Evolutionary conservation across 2,113 vertebrate species (phyloP), one percentile per base, ranked within the genome.

Genomic region (Ceyx cyanopectus): DNA sequence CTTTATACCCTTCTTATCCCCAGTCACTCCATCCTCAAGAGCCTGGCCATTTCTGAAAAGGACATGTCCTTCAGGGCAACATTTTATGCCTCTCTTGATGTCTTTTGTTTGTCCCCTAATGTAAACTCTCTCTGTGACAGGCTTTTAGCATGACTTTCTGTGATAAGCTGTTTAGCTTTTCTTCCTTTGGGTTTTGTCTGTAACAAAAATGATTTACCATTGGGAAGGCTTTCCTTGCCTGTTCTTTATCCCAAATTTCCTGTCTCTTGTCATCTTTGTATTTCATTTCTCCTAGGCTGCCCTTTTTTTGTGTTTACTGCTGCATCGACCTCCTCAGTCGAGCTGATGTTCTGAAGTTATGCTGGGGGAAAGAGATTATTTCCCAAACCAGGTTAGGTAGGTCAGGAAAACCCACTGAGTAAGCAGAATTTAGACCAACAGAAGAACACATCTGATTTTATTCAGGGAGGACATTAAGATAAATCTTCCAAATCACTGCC

Each of bases 111-210:
- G 65, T 67, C 63, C 53, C 41, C 90, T 77, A 61, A 69, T 85
- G 73, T 77, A 86, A 88, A 86, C 61, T 87, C 46, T 63, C 24
- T 46, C 40, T 41, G 21, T 91, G 72, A 70, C 48, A 54, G 65
- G 79, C 83, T 95, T 95, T 95, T 91, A 90, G 65, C 56, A 43
- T 83, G 60, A 67, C 69, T 91, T 85, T 66, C 68, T 85, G 53
- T 83, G 79, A 83, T 77, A 83, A 67, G 65, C 50, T 65, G 19
- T 87, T 92, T n/a, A 65, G 20, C 45, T 87, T 34, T 89, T 77
- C 73, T 74, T 87, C 58, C 85, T 78, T 83, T 81, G 90, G 26
- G 43, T 91, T 93, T 87, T 63, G 40, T 63, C 48, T 62, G 37
- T 81, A 67, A 70, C 63, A 88, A 77, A 91, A 90, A 70, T 60